Percentiles rank a stretch among this genome's conserved stretches.
Conservation (phyloP, 2,888 invertebrate species). For the Euproctis similis region DNA sequence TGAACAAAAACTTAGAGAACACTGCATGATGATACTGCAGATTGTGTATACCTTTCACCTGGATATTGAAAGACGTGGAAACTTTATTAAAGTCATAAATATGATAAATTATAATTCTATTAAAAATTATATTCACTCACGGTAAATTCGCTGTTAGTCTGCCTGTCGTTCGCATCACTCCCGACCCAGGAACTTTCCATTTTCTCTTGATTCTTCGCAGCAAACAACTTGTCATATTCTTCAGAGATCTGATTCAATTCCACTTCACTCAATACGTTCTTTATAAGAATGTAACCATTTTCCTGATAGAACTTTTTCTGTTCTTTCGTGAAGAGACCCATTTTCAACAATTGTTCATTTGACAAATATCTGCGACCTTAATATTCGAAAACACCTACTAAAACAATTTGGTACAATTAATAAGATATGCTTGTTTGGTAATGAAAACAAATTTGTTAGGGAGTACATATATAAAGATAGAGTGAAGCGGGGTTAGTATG, state of each 20-base stretch:
- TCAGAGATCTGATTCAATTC: slow-evolving; percentile 58
- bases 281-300: slow-evolving; percentile 72
- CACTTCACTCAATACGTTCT: slow-evolving; percentile 48
- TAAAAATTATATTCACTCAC: too few species aligned
- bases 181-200: slow-evolving; percentile 75
- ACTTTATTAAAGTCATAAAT: too few species aligned
- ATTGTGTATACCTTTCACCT: slow-evolving; percentile 78
- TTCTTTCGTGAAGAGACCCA: slow-evolving; percentile 52
- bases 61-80: too few species aligned
- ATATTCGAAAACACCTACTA: too few species aligned
- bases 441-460: too few species aligned
- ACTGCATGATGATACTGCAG: slow-evolving; percentile 73
- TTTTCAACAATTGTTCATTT: slow-evolving; percentile 11
- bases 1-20: slow-evolving; percentile 63
- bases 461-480: too few species aligned
- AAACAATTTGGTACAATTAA: too few species aligned
- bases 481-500: too few species aligned
- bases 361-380: too few species aligned
- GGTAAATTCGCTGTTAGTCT: slow-evolving; percentile 33
- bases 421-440: too few species aligned
- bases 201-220: slow-evolving; percentile 58
- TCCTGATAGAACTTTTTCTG: slow-evolving; percentile 67
- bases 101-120: too few species aligned
- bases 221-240: slow-evolving; percentile 71
- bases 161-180: slow-evolving; percentile 45